A percentile compares a stretch with the other conserved stretches of the same genome.
Conservation (phyloP, 2,888 invertebrate species). For the Cephalotes varians region DNA sequence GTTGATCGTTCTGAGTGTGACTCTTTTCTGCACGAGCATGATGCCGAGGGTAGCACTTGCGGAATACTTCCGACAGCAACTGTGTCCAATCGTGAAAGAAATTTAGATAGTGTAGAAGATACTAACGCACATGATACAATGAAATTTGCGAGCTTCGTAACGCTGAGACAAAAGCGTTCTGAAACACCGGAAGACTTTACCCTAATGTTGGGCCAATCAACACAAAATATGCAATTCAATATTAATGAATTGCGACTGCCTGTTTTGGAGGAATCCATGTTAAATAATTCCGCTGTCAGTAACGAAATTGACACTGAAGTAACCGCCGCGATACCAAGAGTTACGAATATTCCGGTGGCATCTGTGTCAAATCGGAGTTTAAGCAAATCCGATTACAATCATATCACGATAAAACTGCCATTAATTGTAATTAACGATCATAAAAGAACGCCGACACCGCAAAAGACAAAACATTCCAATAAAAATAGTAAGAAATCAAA, state of each 20-base stretch:
- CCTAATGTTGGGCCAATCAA: conserved; percentile 69
- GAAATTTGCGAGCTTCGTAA: conserved; percentile 69
- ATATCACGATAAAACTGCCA: conserved; percentile 58
- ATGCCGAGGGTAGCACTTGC: background rate
- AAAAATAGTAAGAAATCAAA: conserved; percentile 14
- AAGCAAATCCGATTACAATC: conserved; percentile 45
- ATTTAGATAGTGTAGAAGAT: background rate
- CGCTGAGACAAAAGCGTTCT: conserved; percentile 68
- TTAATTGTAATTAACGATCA: conserved; percentile 42
- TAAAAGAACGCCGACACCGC: conserved; percentile 5
- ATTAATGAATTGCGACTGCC: conserved; percentile 80
- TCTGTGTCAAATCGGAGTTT: conserved; percentile 42
- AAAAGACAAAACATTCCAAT: background rate
- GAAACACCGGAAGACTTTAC: conserved; percentile 79
- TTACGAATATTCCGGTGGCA: conserved; percentile 48
- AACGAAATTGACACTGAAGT: conserved; percentile 74
- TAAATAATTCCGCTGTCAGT: conserved; percentile 13
- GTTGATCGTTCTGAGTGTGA: background rate
- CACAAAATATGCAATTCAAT: conserved; percentile 70
- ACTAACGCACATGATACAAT: background rate
- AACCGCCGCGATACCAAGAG: conserved; percentile 69
- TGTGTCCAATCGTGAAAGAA: background rate
- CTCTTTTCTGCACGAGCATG: background rate
- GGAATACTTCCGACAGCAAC: background rate
- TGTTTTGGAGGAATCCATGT: conserved; percentile 57